Evolutionary conservation across 2,113 vertebrate species (phyloP).

Genomic region (Sterna hirundo): DNA sequence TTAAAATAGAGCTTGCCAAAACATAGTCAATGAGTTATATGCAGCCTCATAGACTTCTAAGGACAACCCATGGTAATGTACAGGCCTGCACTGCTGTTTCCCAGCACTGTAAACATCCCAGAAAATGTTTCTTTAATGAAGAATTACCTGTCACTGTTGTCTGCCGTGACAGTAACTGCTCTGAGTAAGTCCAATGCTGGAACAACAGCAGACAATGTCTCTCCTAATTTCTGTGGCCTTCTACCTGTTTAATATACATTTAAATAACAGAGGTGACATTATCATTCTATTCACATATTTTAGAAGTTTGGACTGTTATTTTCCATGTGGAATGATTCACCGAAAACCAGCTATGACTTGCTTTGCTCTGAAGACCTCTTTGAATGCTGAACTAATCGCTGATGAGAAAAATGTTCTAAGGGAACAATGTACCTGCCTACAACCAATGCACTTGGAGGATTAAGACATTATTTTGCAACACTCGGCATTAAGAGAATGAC

Average conservation of each 20-base stretch:
- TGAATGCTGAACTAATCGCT: not conserved
- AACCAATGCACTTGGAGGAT: not conserved
- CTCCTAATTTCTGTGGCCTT: not conserved
- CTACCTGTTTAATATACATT: not conserved
- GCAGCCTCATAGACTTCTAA: not conserved
- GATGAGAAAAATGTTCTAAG: not conserved
- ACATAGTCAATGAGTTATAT: not conserved
- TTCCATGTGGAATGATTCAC: not conserved
- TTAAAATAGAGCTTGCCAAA: not conserved
- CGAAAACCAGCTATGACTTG: not conserved
- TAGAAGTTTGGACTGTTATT: not conserved
- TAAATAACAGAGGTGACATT: not conserved
- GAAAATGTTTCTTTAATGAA: not conserved
- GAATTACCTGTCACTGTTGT: not conserved
- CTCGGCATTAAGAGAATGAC: not conserved
- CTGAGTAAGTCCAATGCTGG: not conserved
- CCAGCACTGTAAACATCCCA: not conserved
- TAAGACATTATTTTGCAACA: not conserved
- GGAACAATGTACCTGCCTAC: not conserved
- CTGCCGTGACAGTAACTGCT: not conserved
- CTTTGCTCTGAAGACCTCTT: not conserved
- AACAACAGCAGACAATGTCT: not conserved
- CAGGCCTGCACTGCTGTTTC: not conserved
- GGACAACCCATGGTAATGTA: accelerated
- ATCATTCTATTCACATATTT: not conserved